These are phyloP conservation scores for Lophotriccus pileatus DNA, from an alignment of 2,797 vertebrate species.

Conservation along the genomic window DNA sequence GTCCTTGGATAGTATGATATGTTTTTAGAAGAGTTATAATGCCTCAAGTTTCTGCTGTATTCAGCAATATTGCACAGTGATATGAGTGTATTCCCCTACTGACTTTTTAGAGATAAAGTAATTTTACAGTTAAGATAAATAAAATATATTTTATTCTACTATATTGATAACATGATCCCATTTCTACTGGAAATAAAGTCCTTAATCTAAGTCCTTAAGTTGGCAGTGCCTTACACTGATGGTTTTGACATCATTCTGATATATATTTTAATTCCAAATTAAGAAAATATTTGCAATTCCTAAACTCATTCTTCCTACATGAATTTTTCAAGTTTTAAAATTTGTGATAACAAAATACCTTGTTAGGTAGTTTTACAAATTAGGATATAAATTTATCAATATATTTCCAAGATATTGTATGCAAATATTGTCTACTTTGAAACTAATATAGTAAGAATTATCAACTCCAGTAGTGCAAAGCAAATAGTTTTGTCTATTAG, in stretches of 20 bases:
- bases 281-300: neutral
- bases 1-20: constrained; percentile 16
- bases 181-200: neutral
- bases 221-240: neutral
- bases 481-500: neutral
- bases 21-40: neutral
- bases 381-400: neutral
- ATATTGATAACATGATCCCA: neutral
- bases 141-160: neutral
- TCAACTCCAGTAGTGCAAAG: neutral
- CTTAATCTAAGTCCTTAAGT: neutral
- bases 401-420: neutral
- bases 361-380: neutral
- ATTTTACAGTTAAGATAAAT: neutral
- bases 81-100: neutral
- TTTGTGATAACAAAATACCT: neutral
- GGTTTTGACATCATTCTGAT: neutral
- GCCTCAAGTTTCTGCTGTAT: neutral
- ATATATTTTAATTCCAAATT: neutral
- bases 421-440: neutral
- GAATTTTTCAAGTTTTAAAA: neutral
- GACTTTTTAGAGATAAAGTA: neutral
- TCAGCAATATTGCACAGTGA: neutral
- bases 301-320: neutral
- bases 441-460: neutral